Evolutionary conservation across 2,797 vertebrate species (phyloP), one percentile per base, ranked within the genome.

Genomic region (Varecia variegata): DNA sequence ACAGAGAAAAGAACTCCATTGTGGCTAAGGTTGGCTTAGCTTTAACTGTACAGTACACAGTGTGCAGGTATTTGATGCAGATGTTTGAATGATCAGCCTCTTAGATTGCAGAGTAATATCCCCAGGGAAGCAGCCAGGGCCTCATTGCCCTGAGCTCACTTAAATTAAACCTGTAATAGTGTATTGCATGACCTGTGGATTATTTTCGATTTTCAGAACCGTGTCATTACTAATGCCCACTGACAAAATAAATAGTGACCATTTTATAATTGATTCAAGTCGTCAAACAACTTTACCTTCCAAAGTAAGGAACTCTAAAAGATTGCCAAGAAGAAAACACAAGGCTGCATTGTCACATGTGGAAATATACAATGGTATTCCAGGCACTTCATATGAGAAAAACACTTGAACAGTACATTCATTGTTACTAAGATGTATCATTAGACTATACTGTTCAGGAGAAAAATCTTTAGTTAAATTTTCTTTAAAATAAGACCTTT

Each of bases 1-100:
- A 87, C 94, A 97, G 96, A 98, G 86, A 93, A 97, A 97, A 95
- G 90, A 98, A 95, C 92, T 94, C 89, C 95, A 98, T 97, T 98
- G 98, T 95, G 93, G 96, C 97, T 97, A 94, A 97, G 92, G 76
- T 96, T 97, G 83, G 84, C 96, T 98, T 97, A 92, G 96, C 95
- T 97, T 97, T 97, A 97, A 97, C 95, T 96, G 95, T 96, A 96
- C 97, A 97, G 90, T 94, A 96, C 87, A 94, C 93, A 96, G 87
- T 96, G 98, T 97, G 94, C 73, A 97, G 97, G 71, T 92, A 96
- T 93, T 95, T 98, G 97, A 97, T 95, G 94, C 79, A 97, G 92
- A 65, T 86, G 79, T 79, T 97, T 97, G 94, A 97, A 97, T 96
- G 96, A 98, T 95, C 97, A 97, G 81, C 89, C 67, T 4, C 60